Conservation (phyloP, 2,888 invertebrate species). For the Mamestra brassicae region DNA sequence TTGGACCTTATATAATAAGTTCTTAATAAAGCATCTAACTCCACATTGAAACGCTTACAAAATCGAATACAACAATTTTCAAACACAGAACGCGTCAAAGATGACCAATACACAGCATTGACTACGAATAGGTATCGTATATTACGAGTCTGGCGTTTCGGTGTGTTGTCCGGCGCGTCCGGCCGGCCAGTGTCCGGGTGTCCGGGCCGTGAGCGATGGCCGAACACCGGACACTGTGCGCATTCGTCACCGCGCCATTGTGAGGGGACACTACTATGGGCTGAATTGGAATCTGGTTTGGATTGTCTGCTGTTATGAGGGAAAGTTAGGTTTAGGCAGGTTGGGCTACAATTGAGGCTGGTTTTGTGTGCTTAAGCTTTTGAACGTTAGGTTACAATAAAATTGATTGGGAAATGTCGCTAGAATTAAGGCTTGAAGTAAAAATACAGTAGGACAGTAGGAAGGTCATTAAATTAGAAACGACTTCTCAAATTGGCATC, state of each 20-base stretch:
- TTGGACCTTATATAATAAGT: no score
- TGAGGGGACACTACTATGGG: slow-evolving; percentile 55
- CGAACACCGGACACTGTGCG: slow-evolving; percentile 72
- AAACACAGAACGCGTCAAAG: slow-evolving; percentile 57
- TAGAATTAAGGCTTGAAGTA: not conserved
- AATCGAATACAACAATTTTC: slow-evolving; percentile 28
- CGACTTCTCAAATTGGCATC: not conserved
- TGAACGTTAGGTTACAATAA: not conserved
- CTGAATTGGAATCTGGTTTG: slow-evolving; percentile 49
- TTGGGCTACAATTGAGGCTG: not conserved
- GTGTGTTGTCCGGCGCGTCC: slow-evolving; percentile 69
- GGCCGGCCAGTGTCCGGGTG: slow-evolving; percentile 57
- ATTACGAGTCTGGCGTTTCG: slow-evolving; percentile 62
- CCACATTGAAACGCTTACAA: slow-evolving; percentile 18
- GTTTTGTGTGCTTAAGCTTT: not conserved
- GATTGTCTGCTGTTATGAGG: slow-evolving; percentile 15
- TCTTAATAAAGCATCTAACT: not conserved
- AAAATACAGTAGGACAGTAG: not conserved
- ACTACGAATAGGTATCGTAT: slow-evolving; percentile 52
- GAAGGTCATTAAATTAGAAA: no score
- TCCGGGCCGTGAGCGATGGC: slow-evolving; percentile 75
- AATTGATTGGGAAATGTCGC: not conserved
- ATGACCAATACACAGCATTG: slow-evolving; percentile 58
- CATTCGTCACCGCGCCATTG: slow-evolving; percentile 76
- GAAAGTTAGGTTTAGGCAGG: not conserved